Conservation (phyloP, 2,797 vertebrate species). For the Galaxias olidus region DNA sequence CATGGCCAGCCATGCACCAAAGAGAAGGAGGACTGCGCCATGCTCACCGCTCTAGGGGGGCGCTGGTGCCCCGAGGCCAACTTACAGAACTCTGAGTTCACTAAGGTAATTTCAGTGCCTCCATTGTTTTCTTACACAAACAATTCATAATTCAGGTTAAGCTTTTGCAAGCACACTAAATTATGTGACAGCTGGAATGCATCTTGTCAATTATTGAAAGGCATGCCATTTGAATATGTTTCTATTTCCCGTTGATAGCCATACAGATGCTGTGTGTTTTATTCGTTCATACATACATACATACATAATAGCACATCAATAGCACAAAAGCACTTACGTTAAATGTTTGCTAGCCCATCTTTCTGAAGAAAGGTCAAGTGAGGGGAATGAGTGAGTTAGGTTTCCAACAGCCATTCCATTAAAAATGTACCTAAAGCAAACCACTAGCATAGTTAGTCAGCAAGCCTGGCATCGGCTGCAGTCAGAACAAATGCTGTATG, state of each 20-base stretch:
- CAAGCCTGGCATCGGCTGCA: neutral
- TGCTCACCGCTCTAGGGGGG: constrained; percentile 67
- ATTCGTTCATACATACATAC: constrained; percentile 7
- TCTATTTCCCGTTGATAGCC: neutral
- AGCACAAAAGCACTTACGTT: no score
- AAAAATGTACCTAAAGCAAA: neutral
- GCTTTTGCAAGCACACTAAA: neutral
- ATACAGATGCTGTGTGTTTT: neutral
- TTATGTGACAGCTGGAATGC: constrained; percentile 6
- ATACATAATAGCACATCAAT: neutral
- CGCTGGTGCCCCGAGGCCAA: constrained; percentile 64
- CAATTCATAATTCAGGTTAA: constrained; percentile 28
- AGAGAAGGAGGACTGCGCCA: constrained; percentile 74
- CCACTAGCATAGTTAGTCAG: neutral
- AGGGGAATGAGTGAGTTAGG: constrained; percentile 5
- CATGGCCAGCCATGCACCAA: constrained; percentile 49
- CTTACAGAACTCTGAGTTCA: constrained; percentile 73
- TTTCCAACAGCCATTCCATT: neutral
- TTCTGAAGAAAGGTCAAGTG: constrained; percentile 41
- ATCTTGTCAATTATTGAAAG: constrained; percentile 20
- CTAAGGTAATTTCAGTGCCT: constrained; percentile 76
- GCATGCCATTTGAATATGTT: neutral
- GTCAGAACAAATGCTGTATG: neutral
- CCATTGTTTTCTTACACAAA: constrained; percentile 1
- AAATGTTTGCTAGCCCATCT: neutral